These are phyloP conservation scores for Silurus aristotelis DNA, from an alignment of 2,797 vertebrate species.

Conservation along the genomic window DNA sequence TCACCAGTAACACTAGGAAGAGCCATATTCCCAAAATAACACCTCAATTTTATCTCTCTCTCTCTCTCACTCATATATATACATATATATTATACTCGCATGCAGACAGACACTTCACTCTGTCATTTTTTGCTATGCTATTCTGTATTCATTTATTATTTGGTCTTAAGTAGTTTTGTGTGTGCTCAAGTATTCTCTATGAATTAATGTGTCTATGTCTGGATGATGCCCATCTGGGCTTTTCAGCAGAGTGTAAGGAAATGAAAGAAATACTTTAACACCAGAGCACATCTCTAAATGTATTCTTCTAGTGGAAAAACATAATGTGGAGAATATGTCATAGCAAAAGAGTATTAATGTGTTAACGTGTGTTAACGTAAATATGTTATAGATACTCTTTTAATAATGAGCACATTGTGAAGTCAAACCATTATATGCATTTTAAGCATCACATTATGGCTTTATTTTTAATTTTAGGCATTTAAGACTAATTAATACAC, in stretches of 20 bases:
- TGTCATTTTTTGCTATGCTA: background rate
- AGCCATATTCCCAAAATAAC: conserved; percentile 29
- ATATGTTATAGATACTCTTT: background rate
- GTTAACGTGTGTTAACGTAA: background rate
- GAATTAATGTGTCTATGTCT: conserved; percentile 6
- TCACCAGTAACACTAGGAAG: conserved; percentile 23
- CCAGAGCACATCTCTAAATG: background rate
- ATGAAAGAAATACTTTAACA: background rate
- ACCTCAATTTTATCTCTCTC: background rate
- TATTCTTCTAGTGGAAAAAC: background rate
- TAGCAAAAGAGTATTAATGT: background rate
- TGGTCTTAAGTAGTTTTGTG: conserved; percentile 13
- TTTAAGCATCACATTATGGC: background rate
- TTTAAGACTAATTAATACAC: no score
- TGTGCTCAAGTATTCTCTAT: conserved; percentile 5
- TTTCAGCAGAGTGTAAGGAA: background rate
- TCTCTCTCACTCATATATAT: background rate
- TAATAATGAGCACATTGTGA: background rate
- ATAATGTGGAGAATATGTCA: background rate
- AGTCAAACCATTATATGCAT: background rate
- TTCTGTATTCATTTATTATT: conserved; percentile 32
- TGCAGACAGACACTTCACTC: background rate
- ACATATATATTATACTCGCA: background rate
- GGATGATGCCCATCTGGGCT: background rate
- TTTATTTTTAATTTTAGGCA: background rate